These are phyloP conservation scores for Takifugu flavidus DNA, from an alignment of 2,113 vertebrate genomes.

Conservation along the genomic window DNA sequence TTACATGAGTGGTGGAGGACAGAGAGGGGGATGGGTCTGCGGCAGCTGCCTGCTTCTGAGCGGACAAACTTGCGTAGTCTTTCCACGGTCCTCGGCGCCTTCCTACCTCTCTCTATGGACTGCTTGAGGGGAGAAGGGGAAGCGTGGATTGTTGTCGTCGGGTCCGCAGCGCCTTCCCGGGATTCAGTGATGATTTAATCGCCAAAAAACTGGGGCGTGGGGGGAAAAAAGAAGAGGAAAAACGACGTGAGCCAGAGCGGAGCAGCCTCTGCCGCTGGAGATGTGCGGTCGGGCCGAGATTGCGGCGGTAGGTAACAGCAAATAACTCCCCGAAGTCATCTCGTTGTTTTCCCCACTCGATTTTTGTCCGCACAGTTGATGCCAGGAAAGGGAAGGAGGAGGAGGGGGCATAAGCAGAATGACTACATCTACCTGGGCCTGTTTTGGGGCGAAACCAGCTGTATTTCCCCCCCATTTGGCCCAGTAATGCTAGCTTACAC, in stretches of 20 bases:
- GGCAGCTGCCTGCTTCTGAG: constrained; percentile 22
- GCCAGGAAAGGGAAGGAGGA: not conserved
- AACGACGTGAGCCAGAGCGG: constrained; percentile 19
- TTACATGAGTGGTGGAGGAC: constrained; percentile 2
- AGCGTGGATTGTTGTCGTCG: constrained; percentile 49
- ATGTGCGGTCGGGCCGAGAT: constrained; percentile 76
- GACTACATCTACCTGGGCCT: constrained; percentile 14
- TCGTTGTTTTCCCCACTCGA: constrained; percentile 48
- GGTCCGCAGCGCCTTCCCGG: constrained; percentile 32
- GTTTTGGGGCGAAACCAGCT: constrained; percentile 21
- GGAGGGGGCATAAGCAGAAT: not conserved
- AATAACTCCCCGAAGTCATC: constrained; percentile 33
- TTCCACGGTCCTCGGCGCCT: constrained; percentile 31
- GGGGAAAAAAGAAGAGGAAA: constrained; percentile 28
- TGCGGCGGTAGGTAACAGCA: constrained; percentile 62
- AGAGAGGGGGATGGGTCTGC: constrained; percentile 56
- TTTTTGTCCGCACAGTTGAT: constrained; percentile 27
- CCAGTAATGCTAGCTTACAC: constrained; percentile 42
- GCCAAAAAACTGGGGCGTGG: constrained; percentile 17
- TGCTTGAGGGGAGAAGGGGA: constrained; percentile 39
- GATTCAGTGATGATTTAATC: constrained; percentile 54
- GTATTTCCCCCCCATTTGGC: constrained; percentile 17
- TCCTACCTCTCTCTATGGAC: constrained; percentile 55
- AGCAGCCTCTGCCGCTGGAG: constrained; percentile 48
- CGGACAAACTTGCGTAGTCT: constrained; percentile 60